Evolutionary conservation across 2,797 vertebrate genomes (phyloP).

Genomic region (Melanotaenia parkinsoni): DNA sequence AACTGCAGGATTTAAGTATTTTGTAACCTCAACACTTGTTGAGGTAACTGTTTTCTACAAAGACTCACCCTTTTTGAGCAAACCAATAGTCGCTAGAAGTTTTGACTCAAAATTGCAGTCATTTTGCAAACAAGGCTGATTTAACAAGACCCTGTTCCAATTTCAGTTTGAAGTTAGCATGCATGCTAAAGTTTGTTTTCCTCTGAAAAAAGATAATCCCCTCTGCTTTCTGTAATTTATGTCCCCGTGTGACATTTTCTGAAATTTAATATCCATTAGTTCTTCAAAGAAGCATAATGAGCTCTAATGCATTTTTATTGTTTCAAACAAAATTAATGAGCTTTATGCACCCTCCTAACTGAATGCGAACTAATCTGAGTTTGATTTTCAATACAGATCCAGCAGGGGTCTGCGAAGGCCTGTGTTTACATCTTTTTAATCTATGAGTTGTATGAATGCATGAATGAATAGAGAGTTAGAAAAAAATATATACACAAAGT

Average conservation of each 20-base stretch:
- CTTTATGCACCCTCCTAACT: background rate
- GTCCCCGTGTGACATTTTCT: background rate
- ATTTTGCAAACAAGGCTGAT: conserved; percentile 3
- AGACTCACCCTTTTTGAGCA: background rate
- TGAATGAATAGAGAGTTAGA: conserved; percentile 31
- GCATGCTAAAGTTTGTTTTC: conserved; percentile 3
- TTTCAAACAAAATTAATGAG: background rate
- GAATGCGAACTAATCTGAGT: conserved; percentile 9
- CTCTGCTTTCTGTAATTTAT: background rate
- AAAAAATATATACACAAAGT: conserved; percentile 30
- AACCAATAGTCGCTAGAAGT: background rate
- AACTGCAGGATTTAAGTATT: background rate
- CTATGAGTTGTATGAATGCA: conserved; percentile 22
- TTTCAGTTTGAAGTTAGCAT: background rate
- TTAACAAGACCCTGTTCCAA: background rate
- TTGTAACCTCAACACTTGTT: background rate
- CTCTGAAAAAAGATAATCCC: background rate
- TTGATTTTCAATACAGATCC: background rate
- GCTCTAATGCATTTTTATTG: background rate
- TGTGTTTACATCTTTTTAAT: conserved; percentile 29
- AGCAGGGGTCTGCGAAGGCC: conserved; percentile 1
- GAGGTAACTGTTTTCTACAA: background rate
- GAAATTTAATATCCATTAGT: background rate
- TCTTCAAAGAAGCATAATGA: conserved; percentile 13
- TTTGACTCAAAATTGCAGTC: conserved; percentile 1